These are phyloP conservation scores for Nymphalis urticae DNA, from an alignment of 2,888 invertebrate genomes.

Conservation along the genomic window DNA sequence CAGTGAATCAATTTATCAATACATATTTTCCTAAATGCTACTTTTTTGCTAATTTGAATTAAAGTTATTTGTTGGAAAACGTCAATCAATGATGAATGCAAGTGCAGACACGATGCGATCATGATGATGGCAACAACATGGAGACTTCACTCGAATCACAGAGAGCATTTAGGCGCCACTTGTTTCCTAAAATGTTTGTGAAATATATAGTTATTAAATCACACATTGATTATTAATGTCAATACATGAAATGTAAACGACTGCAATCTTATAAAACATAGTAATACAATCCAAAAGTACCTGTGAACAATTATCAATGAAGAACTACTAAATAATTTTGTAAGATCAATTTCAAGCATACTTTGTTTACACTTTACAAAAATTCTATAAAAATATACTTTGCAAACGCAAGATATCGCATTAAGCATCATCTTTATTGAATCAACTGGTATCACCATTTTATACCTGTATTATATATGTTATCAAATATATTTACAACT, in stretches of 20 bases:
- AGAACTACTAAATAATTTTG: too few relatives aligned
- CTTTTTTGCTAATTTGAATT: not conserved
- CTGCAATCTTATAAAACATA: not conserved
- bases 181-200: conserved; percentile 74
- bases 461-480: too few relatives aligned
- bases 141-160: conserved; percentile 68
- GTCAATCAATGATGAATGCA: conserved; percentile 21
- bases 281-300: too few relatives aligned
- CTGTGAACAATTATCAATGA: too few relatives aligned
- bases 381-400: not conserved
- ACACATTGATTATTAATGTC: not conserved
- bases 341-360: too few relatives aligned
- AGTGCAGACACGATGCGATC: conserved; percentile 33
- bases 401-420: not conserved
- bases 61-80: conserved; percentile 18
- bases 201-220: conserved; percentile 33
- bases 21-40: not conserved
- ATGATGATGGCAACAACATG: conserved; percentile 43
- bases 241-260: not conserved
- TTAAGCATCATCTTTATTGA: not conserved
- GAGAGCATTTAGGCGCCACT: conserved; percentile 72
- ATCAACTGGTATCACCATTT: not conserved
- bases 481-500: too few relatives aligned
- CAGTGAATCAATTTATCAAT: not conserved
- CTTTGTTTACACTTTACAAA: not conserved